Base-by-base conservation (phyloP, 1,140 invertebrate genomes). In the Listronotus oregonensis region DNA sequence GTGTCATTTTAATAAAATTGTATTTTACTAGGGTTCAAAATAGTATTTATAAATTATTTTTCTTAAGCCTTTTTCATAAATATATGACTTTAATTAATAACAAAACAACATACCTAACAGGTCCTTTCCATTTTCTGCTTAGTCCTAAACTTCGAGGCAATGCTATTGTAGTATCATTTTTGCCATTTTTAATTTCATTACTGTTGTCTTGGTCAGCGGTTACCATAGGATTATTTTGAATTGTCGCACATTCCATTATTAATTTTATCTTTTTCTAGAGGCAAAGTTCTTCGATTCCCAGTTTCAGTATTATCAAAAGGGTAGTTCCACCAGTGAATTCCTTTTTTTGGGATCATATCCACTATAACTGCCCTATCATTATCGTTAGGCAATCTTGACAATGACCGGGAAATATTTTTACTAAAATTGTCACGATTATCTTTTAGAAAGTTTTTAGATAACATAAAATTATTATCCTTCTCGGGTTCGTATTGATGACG, bases 101-200 rank as follows among this genome's bases (percentile, higher is more conserved):
- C 5, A 27, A 27, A 5, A 27, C 21, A 1, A 27, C 21, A 27
- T 37, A 37, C 34, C 80, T 77, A 0, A 85, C 82, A 31, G 83
- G 84, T 0, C 85, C 85, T 15, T 80, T 66, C 83, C 84, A 86
- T 64, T 80, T 80, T 66, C 85, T 77, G 51, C 84, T 81, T 0
- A 84, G 66, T 7, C 81, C 83, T 67, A 82, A 80, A 70, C 82
- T 84, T 52, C 83, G 77, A 5, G 84, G 83, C 43, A 85, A 69
- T 9, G 83, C 80, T 21, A 85, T 79, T 11, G 17, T 64, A 55
- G 54, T 11, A 14, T 60, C 32, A 11, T 40, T 64, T 27, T 54
- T 52, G 8, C 63, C 12, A 50, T 57, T 39, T 27, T 55, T 64
- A 7, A 54, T 54, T 39, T 51, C 47, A 14, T 27, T 43, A 21